Base-by-base conservation (phyloP, 1,140 invertebrate genomes). In the Leptinotarsa defecta region DNA sequence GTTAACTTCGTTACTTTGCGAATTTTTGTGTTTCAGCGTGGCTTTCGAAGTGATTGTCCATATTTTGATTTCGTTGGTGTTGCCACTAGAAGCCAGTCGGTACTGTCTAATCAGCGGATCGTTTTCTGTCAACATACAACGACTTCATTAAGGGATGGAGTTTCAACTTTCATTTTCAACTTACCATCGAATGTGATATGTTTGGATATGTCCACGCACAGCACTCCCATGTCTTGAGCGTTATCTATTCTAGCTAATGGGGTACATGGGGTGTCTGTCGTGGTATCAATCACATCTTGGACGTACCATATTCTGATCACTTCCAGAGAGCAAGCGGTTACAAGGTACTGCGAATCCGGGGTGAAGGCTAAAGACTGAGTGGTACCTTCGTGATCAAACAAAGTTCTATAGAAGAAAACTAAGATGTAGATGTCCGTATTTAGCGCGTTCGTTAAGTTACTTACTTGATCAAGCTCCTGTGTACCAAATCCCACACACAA, bases 151-250 rank as follows among this genome's bases (percentile, higher is more conserved):
- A 34, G 27, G 27, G 27, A 17, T 19, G n/a, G 20, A 24, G 64
- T 22, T 65, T 17, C 27, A 24, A 34, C 20, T 22, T 3, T 22
- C 17, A 15, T 65, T 65, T 65, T 65, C 20, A 17, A 64, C 70
- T 81, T 83, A 87, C 85, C 84, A 78, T 87, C 82, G 13, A 78
- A 70, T 70, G 76, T 65, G 65, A 85, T 82, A 68, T 79, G 74
- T 77, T 82, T 83, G 13, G 89, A 88, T 81, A 94, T 91, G 79
- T 93, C 92, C 78, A 90, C 89, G 64, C 88, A 88, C 20, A 91
- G 87, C 4, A 95, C 90, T 11, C 93, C 93, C 71, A 94, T 85
- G 84, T 95, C 94, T 83, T 94, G 93, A 77, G 91, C 92, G 83
- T 92, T 92, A 71, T 90, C 88, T 22, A 87, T 79, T 13, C 88